A percentile compares a stretch with the other conserved stretches of the same genome.
These are phyloP conservation scores for Chloroclysta siterata DNA, from an alignment of 2,888 invertebrate genomes.

Conservation along the genomic window DNA sequence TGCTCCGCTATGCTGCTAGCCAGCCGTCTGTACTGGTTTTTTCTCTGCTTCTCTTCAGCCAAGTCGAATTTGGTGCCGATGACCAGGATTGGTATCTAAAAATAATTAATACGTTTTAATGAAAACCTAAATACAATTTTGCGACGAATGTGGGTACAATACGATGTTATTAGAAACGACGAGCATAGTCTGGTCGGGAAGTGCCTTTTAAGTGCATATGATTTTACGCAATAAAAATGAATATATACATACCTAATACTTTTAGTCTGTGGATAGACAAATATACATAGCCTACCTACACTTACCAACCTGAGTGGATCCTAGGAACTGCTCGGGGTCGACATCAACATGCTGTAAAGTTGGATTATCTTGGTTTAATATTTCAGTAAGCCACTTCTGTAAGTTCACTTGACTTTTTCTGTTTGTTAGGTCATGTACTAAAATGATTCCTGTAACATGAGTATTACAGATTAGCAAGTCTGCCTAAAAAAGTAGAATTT, in stretches of 20 bases:
- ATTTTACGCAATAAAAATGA: too few relatives aligned
- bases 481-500: too few relatives aligned
- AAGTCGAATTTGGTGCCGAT: conserved; percentile 97
- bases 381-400: conserved; percentile 96
- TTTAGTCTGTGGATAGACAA: too few relatives aligned
- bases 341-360: conserved; percentile 87
- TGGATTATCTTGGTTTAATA: conserved; percentile 89
- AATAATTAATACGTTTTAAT: not conserved
- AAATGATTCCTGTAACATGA: conserved; percentile 88
- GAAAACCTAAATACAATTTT: too few relatives aligned
- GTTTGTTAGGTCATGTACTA: conserved; percentile 98
- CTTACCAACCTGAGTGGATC: conserved; percentile 87
- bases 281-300: too few relatives aligned
- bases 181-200: too few relatives aligned
- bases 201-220: too few relatives aligned
- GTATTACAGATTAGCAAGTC: not conserved
- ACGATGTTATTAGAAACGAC: too few relatives aligned
- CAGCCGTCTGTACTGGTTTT: conserved; percentile 82
- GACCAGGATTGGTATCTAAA: conserved; percentile 95
- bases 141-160: too few relatives aligned
- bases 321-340: conserved; percentile 94
- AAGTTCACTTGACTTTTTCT: conserved; percentile 97
- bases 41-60: conserved; percentile 89
- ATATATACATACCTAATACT: too few relatives aligned
- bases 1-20: conserved; percentile 92